phyloP scores from a whole-genome alignment of 2,888 invertebrate genomes.

The Mylabris sibirica region DNA sequence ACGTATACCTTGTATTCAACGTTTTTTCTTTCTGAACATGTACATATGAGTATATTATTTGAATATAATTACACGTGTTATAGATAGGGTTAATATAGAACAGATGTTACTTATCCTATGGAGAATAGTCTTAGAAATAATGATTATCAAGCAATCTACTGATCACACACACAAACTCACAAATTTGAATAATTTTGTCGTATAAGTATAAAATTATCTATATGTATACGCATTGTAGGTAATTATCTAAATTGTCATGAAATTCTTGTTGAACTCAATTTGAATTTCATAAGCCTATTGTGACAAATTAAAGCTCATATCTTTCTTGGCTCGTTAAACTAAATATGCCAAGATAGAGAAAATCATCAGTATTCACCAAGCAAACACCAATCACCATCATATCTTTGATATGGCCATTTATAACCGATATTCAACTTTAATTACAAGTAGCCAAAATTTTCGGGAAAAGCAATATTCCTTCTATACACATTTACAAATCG shows the following conservation, averaged over 20 bases:
- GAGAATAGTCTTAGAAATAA: background rate
- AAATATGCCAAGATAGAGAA: too few species aligned
- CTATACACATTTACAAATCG: too few species aligned
- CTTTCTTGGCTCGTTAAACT: background rate
- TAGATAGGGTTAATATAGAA: background rate
- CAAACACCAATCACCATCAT: too few species aligned
- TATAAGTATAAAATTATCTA: background rate
- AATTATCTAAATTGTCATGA: background rate
- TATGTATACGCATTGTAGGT: background rate
- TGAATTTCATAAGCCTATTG: background rate
- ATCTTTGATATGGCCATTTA: too few species aligned
- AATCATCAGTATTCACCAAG: too few species aligned
- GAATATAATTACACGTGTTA: slow-evolving; percentile 7
- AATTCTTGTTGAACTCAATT: background rate
- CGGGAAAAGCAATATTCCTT: too few species aligned
- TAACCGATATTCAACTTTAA: too few species aligned
- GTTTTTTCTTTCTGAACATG: background rate
- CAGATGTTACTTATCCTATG: slow-evolving; percentile 4
- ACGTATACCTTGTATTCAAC: background rate
- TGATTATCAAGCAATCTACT: background rate
- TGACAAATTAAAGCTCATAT: background rate
- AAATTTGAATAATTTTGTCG: background rate
- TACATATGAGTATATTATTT: slow-evolving; percentile 9
- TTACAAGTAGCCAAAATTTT: too few species aligned
- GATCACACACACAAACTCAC: background rate